These are phyloP conservation scores for Caenorhabditis sp. DNA, from an alignment of 2,888 invertebrate species.

Conservation along the genomic window DNA sequence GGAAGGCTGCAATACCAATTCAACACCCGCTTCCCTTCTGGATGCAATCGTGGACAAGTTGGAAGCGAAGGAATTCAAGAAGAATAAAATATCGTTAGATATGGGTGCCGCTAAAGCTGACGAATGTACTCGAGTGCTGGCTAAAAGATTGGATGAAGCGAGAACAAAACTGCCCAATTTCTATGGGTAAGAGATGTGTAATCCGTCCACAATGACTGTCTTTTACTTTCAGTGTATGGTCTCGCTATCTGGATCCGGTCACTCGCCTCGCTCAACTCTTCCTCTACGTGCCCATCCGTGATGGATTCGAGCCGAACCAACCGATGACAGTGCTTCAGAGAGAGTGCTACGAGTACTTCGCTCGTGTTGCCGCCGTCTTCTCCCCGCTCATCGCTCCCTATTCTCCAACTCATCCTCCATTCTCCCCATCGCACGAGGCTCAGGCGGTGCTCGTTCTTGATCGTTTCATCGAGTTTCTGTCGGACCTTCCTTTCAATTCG, in stretches of 20 bases:
- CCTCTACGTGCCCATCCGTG: slow-evolving; percentile 58
- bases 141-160: slow-evolving; percentile 54
- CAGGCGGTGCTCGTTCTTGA: slow-evolving; percentile 66
- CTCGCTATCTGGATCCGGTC: slow-evolving; percentile 54
- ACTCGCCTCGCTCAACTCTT: slow-evolving; percentile 62
- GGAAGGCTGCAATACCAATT: slow-evolving; percentile 69
- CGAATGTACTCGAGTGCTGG: slow-evolving; percentile 50
- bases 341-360: slow-evolving; percentile 69
- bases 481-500: slow-evolving; percentile 70
- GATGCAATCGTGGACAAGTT: slow-evolving; percentile 61
- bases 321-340: slow-evolving; percentile 46
- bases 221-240: slow-evolving; percentile 44
- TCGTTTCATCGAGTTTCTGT: slow-evolving; percentile 68
- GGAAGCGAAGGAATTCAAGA: slow-evolving; percentile 51
- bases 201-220: neutral
- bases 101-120: slow-evolving; percentile 50
- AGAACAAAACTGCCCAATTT: slow-evolving; percentile 55
- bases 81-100: slow-evolving; percentile 23
- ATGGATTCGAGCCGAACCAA: slow-evolving; percentile 54
- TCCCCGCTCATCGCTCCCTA: slow-evolving; percentile 72
- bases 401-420: slow-evolving; percentile 71
- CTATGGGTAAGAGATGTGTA: slow-evolving; percentile 16
- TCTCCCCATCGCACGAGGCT: slow-evolving; percentile 66
- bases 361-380: slow-evolving; percentile 62
- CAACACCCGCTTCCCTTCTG: slow-evolving; percentile 68